These are phyloP conservation scores for Chelidonichthys spinosus DNA, from an alignment of 2,797 vertebrate species.

Conservation along the genomic window DNA sequence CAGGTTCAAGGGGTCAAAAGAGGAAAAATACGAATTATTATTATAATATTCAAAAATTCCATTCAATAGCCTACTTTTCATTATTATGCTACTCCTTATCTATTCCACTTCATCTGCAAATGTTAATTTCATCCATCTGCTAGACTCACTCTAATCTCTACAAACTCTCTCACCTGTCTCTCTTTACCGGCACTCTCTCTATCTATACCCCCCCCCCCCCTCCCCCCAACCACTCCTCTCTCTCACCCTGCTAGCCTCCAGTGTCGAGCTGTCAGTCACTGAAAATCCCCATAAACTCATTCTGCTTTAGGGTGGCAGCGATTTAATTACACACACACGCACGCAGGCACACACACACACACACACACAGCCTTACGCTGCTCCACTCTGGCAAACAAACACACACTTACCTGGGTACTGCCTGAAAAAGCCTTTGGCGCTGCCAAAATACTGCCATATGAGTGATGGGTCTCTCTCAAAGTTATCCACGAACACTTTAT, in stretches of 20 bases:
- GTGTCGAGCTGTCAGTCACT: constrained; percentile 50
- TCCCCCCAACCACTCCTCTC: background rate
- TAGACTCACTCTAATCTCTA: constrained; percentile 21
- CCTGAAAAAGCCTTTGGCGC: constrained; percentile 95
- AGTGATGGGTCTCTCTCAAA: constrained; percentile 95
- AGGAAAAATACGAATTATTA: constrained; percentile 2
- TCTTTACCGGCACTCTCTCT: background rate
- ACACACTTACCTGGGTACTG: constrained; percentile 91
- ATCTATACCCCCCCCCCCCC: constrained; percentile 8
- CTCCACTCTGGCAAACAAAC: constrained; percentile 24
- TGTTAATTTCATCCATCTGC: constrained; percentile 18
- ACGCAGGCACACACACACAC: constrained; percentile 2
- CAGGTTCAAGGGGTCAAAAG: constrained; percentile 17
- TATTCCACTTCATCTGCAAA: constrained; percentile 33
- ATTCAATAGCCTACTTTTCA: constrained; percentile 10
- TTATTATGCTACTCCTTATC: constrained; percentile 15
- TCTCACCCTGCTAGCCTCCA: constrained; percentile 30
- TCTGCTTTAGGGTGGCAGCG: constrained; percentile 40
- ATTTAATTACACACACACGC: constrained; percentile 60
- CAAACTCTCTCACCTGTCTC: constrained; percentile 14
- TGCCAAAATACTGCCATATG: constrained; percentile 96
- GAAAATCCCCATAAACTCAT: constrained; percentile 28
- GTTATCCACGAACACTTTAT: constrained; percentile 97
- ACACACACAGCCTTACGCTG: constrained; percentile 3
- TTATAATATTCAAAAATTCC: background rate